A percentile compares a stretch with the other conserved stretches of the same genome.
These are phyloP conservation scores for Rutpela maculata DNA, from an alignment of 2,888 invertebrate genomes.

Conservation along the genomic window DNA sequence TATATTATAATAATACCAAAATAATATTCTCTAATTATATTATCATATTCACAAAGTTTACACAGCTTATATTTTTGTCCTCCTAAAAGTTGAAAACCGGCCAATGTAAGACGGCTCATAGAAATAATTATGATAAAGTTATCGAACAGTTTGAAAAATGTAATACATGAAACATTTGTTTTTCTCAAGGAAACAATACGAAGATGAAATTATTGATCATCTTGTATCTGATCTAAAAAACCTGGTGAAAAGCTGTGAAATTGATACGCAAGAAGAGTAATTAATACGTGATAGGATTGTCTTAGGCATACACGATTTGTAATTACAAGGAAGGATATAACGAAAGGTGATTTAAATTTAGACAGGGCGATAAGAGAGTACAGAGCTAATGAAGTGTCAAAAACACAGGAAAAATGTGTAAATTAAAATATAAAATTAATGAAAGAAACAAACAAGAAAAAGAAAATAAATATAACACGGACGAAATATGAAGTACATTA, in stretches of 20 bases:
- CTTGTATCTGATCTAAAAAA: not conserved
- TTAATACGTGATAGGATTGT: slow-evolving; percentile 35
- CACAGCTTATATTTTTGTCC: no score
- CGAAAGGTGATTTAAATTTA: slow-evolving; percentile 5
- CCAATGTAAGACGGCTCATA: no score
- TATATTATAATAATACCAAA: no score
- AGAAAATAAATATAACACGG: not conserved
- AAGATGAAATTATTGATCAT: no score
- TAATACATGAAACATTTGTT: slow-evolving; percentile 1
- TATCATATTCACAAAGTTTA: no score
- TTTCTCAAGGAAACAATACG: no score
- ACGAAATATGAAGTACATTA: not conserved
- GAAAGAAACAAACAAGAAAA: not conserved
- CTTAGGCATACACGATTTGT: not conserved
- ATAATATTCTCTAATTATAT: no score
- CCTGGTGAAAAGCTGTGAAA: slow-evolving; percentile 22
- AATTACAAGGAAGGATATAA: slow-evolving; percentile 19
- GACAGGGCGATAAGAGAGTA: not conserved
- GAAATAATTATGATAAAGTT: not conserved
- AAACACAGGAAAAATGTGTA: not conserved
- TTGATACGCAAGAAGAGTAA: slow-evolving; percentile 16
- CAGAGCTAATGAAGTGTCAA: not conserved
- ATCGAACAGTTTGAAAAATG: slow-evolving; percentile 9
- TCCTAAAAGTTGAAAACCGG: no score
- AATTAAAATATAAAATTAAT: not conserved